Percentiles rank a stretch among this genome's conserved stretches.
These are phyloP conservation scores for Thaumetopoea pityocampa DNA, from an alignment of 1,140 invertebrate species.

Conservation along the genomic window DNA sequence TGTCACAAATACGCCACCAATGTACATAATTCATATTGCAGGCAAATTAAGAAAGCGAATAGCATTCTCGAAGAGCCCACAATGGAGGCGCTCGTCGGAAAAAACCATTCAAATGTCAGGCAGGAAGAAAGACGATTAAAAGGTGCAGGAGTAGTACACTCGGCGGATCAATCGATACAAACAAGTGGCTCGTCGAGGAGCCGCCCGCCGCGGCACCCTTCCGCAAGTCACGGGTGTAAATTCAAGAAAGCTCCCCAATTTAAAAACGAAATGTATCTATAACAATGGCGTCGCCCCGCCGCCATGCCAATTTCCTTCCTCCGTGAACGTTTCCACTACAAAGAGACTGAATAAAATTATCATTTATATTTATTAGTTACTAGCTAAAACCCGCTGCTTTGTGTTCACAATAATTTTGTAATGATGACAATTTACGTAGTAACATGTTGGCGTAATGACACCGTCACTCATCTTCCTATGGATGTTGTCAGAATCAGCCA, in stretches of 20 bases:
- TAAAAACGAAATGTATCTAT: constrained; percentile 70
- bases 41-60: constrained; percentile 26
- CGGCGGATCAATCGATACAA: constrained; percentile 30
- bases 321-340: constrained; percentile 41
- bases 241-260: constrained; percentile 71
- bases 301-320: constrained; percentile 69
- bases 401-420: too few species aligned
- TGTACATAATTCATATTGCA: constrained; percentile 35
- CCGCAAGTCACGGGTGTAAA: constrained; percentile 71
- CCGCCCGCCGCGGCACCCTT: constrained; percentile 29
- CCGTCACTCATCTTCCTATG: too few species aligned
- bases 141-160: constrained; percentile 19
- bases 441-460: too few species aligned
- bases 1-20: too few species aligned
- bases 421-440: too few species aligned
- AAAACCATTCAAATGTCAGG: constrained; percentile 23
- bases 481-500: too few species aligned
- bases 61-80: constrained; percentile 11
- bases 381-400: too few species aligned
- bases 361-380: constrained; percentile 24
- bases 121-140: constrained; percentile 21
- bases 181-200: constrained; percentile 25
- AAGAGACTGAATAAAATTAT: constrained; percentile 53
- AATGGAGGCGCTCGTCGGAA: constrained; percentile 17
- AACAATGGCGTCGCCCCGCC: constrained; percentile 60